Base-by-base conservation (phyloP, 2,113 vertebrate genomes). In the Prietella phreatophila region DNA sequence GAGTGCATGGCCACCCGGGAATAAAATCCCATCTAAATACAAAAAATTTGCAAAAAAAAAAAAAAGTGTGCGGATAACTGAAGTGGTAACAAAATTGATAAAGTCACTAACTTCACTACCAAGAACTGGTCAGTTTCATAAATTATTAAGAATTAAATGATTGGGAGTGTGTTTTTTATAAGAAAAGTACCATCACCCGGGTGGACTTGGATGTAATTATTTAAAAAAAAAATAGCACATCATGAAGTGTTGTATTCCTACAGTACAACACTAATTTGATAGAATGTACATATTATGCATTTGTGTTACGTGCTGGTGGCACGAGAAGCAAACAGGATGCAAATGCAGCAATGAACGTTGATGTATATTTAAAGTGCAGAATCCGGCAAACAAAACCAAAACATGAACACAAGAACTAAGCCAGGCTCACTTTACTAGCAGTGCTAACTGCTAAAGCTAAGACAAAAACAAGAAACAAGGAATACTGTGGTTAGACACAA, bases 11-110 rank as follows among this genome's bases (percentile, higher is more conserved):
- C 80, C 17, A 69, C 3, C 11, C 5, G 22, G 58, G 50, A 87
- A 85, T 89, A 79, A 83, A 75, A 73, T 55, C 53, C n/a, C 9
- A 11, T 84, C 56, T 53, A 84, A 84, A 86, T 20, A 86, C 61
- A 47, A 79, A 89, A n/a, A n/a, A n/a, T n/a, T n/a, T n/a, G n/a
- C n/a, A n/a, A n/a, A n/a, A n/a, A n/a, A n/a, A n/a, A n/a, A 79
- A 61, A 69, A n/a, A 58, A 82, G 76, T 61, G 76, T 82, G 39
- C 39, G 42, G 80, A 80, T 78, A 80, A 88, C 33, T 86, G 53
- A 71, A 61, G 47, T 75, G n/a, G 42, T 9, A 47, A 83, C 42
- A 67, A 85, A 36, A 11, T 33, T n/a, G 47, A 76, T 27, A 39
- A 58, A 85, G 82, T 65, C 53, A 50, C 50, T 58, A 84, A 22